Base-by-base conservation (phyloP, 2,888 invertebrate species). In the Drosophila paranaensis region DNA sequence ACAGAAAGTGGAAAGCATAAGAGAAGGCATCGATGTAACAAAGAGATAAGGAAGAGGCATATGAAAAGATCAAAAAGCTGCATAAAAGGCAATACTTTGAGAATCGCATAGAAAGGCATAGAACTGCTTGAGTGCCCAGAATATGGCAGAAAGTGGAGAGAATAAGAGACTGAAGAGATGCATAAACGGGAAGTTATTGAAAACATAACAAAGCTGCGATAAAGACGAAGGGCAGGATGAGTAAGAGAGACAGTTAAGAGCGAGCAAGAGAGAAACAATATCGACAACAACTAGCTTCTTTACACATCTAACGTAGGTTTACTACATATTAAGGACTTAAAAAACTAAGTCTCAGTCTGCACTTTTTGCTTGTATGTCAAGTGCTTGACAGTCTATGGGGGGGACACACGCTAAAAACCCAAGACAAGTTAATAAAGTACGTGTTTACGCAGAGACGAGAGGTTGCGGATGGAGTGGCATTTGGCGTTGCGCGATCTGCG, bases 391-490 rank as follows among this genome's bases (percentile, higher is more conserved):
- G 58, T 14, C 55, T 25, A 4, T 30, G 6, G 16, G 30, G 6
- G 16, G 30, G 30, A 16, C 55, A 55, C n/a, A 9, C 27, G 27
- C 25, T n/a, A 11, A 4, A n/a, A 16, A 14, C n/a, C 5, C 6
- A 13, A 56, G 10, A 27, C 27, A 42, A 45, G 57, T 20, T 39
- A 62, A 37, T 16, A 39, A 30, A 30, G 27, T 16, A 10, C 11
- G 16, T 50, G 42, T 42, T 3, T n/a, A n/a, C n/a, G 39, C n/a
- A 42, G 10, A 10, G 16, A n/a, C n/a, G 40, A 40, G 40, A 30
- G 61, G 10, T 30, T 30, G 51, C 30, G 6, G 30, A 62, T 65
- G 33, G 39, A 45, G n/a, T 20, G 54, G 60, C 67, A 35, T 60
- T 53, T 62, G 48, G 50, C 25, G 16, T 37, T 25, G 56, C 46